Base-by-base conservation (phyloP, 1,140 invertebrate species). In the Charaxes varanes region DNA sequence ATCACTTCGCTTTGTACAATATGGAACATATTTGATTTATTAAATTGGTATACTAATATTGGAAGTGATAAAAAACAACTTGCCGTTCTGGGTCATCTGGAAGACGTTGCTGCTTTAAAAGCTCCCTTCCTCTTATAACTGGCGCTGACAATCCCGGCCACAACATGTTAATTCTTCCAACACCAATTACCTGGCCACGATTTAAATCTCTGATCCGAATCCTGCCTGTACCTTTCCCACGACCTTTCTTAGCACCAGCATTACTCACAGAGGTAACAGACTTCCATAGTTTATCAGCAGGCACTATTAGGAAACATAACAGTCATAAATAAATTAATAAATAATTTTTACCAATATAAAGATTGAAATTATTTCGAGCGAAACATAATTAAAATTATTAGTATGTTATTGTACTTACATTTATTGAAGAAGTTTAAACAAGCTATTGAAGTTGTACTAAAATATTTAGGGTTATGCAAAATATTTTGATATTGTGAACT, bases 241-340 rank as follows among this genome's bases (percentile, higher is more conserved):
- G 90, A 41, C 98, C 98, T 85, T 97, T 90, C 71, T 96, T 97
- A 59, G 87, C 91, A 45, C 98, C 97, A 53, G 96, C 93, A 90
- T 97, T 98, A 89, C 97, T 98, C 1, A 99, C 96, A 61, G 92
- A 93, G 2, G 92, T 94, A 1, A 97, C 92, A 22, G 95, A 94
- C 74, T 97, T 96, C 97, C 98, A 99, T 57, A 99, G 80, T 28
- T 91, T 84, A 10, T 93, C 88, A 10, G 92, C 94, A 38, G 92
- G 86, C 28, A 91, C 93, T 95, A 53, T 24, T 42, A 33, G 7
- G 17, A 36, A 35, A 35, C 11, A 8, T 19, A 34, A 7, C 19
- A 6, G 8, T 18, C 5, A 32, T 6, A 24, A 36, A 23, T 8
- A 28, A 21, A 15, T 24, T 14, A 21, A 16, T 19, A 16, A 21